These are phyloP conservation scores for Bombus superbus DNA, from an alignment of 1,140 invertebrate species.

Conservation along the genomic window DNA sequence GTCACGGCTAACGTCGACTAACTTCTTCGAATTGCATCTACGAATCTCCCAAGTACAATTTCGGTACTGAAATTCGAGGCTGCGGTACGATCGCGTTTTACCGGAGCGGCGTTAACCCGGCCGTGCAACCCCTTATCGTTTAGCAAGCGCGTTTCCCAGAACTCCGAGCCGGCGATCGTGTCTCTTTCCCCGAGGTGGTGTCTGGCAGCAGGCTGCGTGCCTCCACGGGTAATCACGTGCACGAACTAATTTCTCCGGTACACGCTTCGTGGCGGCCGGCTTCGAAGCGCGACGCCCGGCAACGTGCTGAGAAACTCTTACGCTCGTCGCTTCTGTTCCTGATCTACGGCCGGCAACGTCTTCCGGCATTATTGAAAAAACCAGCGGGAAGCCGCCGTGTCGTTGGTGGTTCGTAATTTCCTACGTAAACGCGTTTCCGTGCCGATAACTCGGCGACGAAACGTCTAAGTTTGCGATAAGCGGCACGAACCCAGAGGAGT, in stretches of 20 bases:
- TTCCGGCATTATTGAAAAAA: constrained; percentile 10
- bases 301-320: constrained; percentile 68
- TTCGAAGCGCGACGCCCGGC: constrained; percentile 18
- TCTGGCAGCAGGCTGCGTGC: constrained; percentile 67
- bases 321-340: background rate
- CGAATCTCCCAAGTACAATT: background rate
- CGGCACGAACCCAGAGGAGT: background rate
- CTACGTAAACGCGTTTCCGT: too few relatives aligned
- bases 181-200: constrained; percentile 34
- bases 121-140: constrained; percentile 23
- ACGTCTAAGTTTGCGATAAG: background rate
- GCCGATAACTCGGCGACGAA: background rate
- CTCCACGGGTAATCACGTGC: constrained; percentile 72
- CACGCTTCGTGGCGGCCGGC: constrained; percentile 61
- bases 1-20: too few relatives aligned
- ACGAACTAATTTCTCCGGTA: constrained; percentile 72
- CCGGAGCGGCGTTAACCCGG: too few relatives aligned
- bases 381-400: background rate
- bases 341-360: background rate
- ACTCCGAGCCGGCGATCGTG: background rate
- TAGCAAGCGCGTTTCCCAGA: background rate
- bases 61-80: background rate
- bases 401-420: background rate
- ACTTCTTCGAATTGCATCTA: background rate
- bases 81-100: background rate